Percentiles rank a stretch among this genome's conserved stretches.
These are phyloP conservation scores for Meles meles DNA, from an alignment of 2,113 vertebrate species.

Conservation along the genomic window DNA sequence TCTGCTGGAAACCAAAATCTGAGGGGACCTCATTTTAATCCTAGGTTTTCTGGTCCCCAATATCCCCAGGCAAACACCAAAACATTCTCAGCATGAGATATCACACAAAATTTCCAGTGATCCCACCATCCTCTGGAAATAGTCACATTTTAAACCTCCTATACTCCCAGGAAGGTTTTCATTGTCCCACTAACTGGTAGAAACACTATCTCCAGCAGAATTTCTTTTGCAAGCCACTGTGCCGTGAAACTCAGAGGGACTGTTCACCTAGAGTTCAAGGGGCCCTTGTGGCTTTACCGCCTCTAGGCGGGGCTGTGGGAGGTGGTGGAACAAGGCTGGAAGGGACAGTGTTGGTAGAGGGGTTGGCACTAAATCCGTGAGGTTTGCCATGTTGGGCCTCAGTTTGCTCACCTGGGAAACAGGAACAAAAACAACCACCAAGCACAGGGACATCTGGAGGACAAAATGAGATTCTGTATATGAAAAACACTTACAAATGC, in stretches of 20 bases:
- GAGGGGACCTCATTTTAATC: background rate
- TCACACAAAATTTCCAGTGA: background rate
- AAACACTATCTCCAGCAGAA: background rate
- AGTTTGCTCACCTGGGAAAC: background rate
- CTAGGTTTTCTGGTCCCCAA: background rate
- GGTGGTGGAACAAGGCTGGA: background rate
- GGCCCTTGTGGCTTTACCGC: background rate
- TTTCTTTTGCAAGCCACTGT: background rate
- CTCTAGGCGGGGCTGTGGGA: too few species aligned
- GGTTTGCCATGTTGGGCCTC: background rate
- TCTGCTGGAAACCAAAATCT: conserved; percentile 21
- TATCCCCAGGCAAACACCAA: background rate
- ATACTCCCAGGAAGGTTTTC: background rate
- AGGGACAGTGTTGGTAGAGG: background rate
- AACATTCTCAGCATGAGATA: background rate
- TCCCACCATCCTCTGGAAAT: background rate
- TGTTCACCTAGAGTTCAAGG: background rate
- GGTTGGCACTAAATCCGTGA: background rate
- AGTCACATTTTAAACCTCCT: background rate
- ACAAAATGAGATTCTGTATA: background rate
- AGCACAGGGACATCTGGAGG: background rate
- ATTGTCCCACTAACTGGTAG: background rate
- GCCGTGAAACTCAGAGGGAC: background rate
- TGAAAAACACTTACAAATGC: background rate
- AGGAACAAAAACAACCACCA: background rate